Base-by-base conservation (phyloP, 2,888 invertebrate species). In the Harpalus rufipes region DNA sequence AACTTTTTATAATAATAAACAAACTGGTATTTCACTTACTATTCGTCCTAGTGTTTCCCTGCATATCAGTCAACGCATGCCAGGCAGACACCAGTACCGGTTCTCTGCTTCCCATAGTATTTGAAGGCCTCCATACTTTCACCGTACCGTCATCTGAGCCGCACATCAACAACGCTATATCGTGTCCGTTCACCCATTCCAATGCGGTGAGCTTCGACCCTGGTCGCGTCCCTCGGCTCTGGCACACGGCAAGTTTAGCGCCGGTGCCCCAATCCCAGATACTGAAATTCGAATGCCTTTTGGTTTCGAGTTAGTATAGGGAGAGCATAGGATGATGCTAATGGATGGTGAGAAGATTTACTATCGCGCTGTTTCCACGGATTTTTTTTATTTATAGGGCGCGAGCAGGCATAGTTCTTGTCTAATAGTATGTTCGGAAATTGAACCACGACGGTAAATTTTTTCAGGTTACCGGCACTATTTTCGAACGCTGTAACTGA, bases 141-240 rank as follows among this genome's bases (percentile, higher is more conserved):
- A 97, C 92, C 85, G 95, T 93, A 56, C 97, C 97, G 89, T 96
- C 95, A 90, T 96, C 96, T 80, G 95, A 94, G 32, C 95, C 97
- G 65, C 94, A 94, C 92, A 96, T 93, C 72, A 97, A 91, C 87
- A 97, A 92, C 21, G 96, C 94, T 78, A 94, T 92, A 89, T 97
- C 96, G 90, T 98, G 97, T 74, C 96, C 94, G 92, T 98, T 97
- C 58, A 98, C 92, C 92, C 97, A 97, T 88, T 97, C 96, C 85
- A 98, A 92, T 81, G 96, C 93, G 6, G 97, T 96, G 84, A 98
- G 95, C 87, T 95, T 94, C 16, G 68, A 39, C 1, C 79, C 91
- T 86, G 44, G 86, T 88, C 88, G 90, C 90, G 58, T 89, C 89
- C 56, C 90, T 88, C 86, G 90, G 93, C 93, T 93, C 87, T 92